phyloP scores from a whole-genome alignment of 2,888 invertebrate genomes.

The Neuroscelio doddi region DNA sequence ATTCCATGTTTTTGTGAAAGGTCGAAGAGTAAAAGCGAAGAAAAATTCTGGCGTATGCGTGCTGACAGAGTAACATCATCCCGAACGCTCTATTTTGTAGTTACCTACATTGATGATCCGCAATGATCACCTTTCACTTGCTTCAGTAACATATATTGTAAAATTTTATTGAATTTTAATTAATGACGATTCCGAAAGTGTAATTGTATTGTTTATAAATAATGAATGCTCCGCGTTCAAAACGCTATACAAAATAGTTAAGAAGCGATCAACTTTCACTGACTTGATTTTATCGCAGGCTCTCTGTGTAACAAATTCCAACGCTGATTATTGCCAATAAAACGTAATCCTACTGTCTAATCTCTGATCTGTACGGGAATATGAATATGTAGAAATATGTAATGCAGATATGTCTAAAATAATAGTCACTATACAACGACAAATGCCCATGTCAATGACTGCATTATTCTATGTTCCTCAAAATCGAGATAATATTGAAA shows the following conservation, averaged over 20 bases:
- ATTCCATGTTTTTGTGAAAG: too few relatives aligned
- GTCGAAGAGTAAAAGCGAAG: too few relatives aligned
- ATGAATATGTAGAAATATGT: not conserved
- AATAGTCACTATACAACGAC: slow-evolving; percentile 15
- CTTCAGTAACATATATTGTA: too few relatives aligned
- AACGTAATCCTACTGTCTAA: slow-evolving; percentile 21
- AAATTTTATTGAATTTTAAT: too few relatives aligned
- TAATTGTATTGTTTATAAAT: slow-evolving; percentile 19
- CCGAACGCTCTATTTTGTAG: too few relatives aligned
- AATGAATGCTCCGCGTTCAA: slow-evolving; percentile 13
- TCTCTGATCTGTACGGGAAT: slow-evolving; percentile 6
- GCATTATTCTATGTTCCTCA: slow-evolving; percentile 11
- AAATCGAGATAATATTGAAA: slow-evolving; percentile 19
- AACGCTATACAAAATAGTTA: slow-evolving; percentile 8
- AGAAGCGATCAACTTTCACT: slow-evolving; percentile 29
- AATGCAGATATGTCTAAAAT: not conserved
- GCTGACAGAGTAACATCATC: too few relatives aligned
- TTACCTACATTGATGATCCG: too few relatives aligned
- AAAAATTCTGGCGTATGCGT: too few relatives aligned
- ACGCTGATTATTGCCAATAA: slow-evolving; percentile 16
- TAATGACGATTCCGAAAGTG: not conserved
- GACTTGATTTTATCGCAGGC: slow-evolving; percentile 16
- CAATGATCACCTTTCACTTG: too few relatives aligned
- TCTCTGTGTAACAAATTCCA: slow-evolving; percentile 9
- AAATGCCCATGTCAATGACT: slow-evolving; percentile 20